These are phyloP conservation scores for Platalea minor DNA, from an alignment of 2,797 vertebrate species.

Conservation along the genomic window DNA sequence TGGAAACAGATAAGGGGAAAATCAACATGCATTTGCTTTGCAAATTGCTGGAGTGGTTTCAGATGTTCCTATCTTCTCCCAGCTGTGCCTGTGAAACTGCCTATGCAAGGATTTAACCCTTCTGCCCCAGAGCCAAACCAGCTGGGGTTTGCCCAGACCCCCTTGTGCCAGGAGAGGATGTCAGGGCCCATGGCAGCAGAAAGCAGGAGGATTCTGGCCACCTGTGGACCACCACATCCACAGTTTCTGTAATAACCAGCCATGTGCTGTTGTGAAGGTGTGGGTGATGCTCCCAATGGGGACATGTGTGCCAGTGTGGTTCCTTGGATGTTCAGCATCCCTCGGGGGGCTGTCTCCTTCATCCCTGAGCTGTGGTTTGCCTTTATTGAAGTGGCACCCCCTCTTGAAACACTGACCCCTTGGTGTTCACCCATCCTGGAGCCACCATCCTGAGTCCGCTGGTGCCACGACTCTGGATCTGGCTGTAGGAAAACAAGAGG, in stretches of 20 bases:
- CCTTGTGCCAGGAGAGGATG: background rate
- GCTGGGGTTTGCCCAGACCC: background rate
- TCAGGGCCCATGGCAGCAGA: fast-evolving
- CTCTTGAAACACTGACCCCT: background rate
- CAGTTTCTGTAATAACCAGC: background rate
- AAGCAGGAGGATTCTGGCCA: background rate
- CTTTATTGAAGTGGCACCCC: background rate
- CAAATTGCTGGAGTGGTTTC: slow-evolving; percentile 17
- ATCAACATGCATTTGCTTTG: background rate
- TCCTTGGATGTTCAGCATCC: background rate
- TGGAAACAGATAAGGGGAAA: slow-evolving; percentile 12
- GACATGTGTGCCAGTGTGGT: fast-evolving
- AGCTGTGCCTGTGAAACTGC: background rate
- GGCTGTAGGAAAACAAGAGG: background rate
- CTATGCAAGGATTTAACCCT: background rate
- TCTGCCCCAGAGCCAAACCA: background rate
- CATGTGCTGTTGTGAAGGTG: fast-evolving
- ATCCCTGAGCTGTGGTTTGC: background rate
- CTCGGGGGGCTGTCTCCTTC: background rate
- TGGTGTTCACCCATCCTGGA: background rate
- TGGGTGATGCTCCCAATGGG: background rate
- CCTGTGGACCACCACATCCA: fast-evolving
- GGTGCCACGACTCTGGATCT: background rate
- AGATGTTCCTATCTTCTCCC: background rate
- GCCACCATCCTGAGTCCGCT: background rate